phyloP scores from a whole-genome alignment of 2,888 invertebrate species.

The Phorcus lineatus region DNA sequence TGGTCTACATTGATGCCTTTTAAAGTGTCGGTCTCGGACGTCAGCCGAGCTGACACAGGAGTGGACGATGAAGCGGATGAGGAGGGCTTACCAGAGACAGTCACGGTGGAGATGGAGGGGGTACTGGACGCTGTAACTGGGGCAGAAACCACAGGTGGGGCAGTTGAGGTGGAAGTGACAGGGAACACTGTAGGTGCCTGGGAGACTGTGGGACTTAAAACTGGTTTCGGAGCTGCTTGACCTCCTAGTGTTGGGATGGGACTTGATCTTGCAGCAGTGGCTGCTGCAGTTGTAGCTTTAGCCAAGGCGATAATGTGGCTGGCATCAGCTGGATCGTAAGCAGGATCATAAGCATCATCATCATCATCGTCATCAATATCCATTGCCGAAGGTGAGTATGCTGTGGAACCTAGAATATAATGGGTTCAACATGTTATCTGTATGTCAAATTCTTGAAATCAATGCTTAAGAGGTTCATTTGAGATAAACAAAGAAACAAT shows the following conservation, averaged over 20 bases:
- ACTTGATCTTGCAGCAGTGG: not conserved
- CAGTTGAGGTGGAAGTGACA: not conserved
- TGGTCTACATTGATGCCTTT: slow-evolving; percentile 43
- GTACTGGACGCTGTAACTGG: not conserved
- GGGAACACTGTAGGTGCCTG: not conserved
- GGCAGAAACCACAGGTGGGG: not conserved
- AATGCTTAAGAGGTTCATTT: too few species aligned
- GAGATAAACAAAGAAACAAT: too few species aligned
- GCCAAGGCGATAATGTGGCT: slow-evolving; percentile 33
- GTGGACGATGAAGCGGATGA: not conserved
- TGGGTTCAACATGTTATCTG: not conserved
- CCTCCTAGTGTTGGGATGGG: not conserved
- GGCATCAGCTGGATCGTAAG: slow-evolving; percentile 45
- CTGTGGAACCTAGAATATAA: slow-evolving; percentile 43
- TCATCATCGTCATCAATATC: slow-evolving; percentile 80
- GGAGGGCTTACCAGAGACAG: not conserved
- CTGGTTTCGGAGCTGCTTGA: not conserved
- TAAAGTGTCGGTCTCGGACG: not conserved
- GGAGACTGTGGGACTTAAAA: not conserved
- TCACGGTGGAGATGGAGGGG: not conserved
- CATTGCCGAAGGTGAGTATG: slow-evolving; percentile 72
- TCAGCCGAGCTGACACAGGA: not conserved
- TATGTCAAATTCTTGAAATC: not conserved
- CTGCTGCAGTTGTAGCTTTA: not conserved
- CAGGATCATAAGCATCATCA: slow-evolving; percentile 83